These are phyloP conservation scores for Synchiropus splendidus DNA, from an alignment of 2,113 vertebrate genomes.

Conservation along the genomic window DNA sequence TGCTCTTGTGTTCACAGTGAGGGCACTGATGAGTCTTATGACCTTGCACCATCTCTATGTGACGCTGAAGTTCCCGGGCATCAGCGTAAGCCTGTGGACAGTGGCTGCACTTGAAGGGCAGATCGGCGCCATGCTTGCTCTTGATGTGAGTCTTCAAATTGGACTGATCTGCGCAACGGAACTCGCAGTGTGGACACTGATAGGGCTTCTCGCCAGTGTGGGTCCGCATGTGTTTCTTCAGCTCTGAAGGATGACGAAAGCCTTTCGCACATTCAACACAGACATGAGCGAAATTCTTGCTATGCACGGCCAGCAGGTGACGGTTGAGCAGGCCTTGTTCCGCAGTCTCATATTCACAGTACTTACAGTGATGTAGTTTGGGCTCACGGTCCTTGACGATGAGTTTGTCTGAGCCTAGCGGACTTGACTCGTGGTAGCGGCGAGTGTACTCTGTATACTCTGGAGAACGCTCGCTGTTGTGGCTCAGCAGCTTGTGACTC, in stretches of 20 bases:
- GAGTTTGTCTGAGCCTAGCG: constrained; percentile 91
- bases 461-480: constrained; percentile 58
- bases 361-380: constrained; percentile 95
- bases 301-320: constrained; percentile 92
- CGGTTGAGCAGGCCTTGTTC: constrained; percentile 96
- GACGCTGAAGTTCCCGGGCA: constrained; percentile 86
- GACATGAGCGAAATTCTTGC: constrained; percentile 95
- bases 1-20: constrained; percentile 98
- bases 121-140: constrained; percentile 86
- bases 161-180: constrained; percentile 94
- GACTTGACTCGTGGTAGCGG: constrained; percentile 91
- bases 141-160: constrained; percentile 99
- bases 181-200: constrained; percentile 91
- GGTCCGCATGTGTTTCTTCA: constrained; percentile 98
- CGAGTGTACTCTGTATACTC: constrained; percentile 89
- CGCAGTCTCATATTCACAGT: constrained; percentile 94
- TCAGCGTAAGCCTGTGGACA: constrained; percentile 93
- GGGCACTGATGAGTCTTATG: constrained; percentile 98
- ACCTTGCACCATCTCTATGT: constrained; percentile 90
- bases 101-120: constrained; percentile 93
- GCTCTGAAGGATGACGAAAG: constrained; percentile 95
- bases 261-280: constrained; percentile 97
- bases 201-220: constrained; percentile 99
- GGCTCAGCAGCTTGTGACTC: constrained; percentile 86
- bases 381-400: constrained; percentile 93